Percentiles rank a stretch among this genome's conserved stretches.
phyloP scores from a whole-genome alignment of 2,888 invertebrate genomes.

The Geotrupes spiniger region DNA sequence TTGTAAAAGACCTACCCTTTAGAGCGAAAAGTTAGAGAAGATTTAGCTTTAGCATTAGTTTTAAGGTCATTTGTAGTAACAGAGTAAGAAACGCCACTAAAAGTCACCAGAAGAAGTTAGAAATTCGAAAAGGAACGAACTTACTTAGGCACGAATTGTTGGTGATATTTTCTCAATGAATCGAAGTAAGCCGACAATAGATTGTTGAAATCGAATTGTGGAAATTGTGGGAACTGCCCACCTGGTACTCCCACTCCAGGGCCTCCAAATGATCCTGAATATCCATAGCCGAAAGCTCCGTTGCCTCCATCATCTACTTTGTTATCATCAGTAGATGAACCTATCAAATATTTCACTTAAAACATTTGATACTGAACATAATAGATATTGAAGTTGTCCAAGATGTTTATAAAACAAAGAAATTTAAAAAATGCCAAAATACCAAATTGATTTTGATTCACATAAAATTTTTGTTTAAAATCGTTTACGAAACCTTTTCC shows the following conservation, averaged over 20 bases:
- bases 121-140: constrained; percentile 19
- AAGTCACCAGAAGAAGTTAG: constrained; percentile 20
- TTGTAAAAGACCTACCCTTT: constrained; percentile 23
- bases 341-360: no score
- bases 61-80: constrained; percentile 33
- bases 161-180: constrained; percentile 37
- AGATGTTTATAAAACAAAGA: no score
- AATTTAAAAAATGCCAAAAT: no score
- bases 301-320: constrained; percentile 21
- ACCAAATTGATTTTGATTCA: no score
- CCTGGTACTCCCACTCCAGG: constrained; percentile 6
- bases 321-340: constrained; percentile 14
- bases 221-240: constrained; percentile 22
- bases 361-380: no score
- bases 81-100: constrained; percentile 37
- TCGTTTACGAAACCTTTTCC: no score
- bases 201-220: constrained; percentile 29
- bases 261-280: constrained; percentile 19
- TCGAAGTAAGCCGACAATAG: constrained; percentile 33
- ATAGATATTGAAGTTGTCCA: no score
- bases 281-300: constrained; percentile 22
- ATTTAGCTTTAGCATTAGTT: constrained; percentile 34
- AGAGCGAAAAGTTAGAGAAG: constrained; percentile 34
- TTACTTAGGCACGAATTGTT: constrained; percentile 39
- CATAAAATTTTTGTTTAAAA: no score